These are phyloP conservation scores for Xenopus laevis DNA, from an alignment of 2,113 vertebrate species.

Conservation along the genomic window DNA sequence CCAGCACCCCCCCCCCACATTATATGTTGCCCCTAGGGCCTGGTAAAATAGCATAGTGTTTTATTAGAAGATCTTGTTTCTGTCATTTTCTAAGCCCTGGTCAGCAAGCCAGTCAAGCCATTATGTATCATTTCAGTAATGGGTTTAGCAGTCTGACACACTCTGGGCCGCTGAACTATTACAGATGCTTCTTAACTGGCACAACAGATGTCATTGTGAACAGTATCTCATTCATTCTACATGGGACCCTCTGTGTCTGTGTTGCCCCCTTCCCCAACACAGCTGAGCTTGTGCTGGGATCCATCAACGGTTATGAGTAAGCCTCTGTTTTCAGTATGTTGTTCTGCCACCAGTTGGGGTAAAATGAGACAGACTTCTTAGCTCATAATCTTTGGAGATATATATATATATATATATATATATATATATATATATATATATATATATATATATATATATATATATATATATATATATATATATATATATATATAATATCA, in stretches of 20 bases:
- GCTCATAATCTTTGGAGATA: no score
- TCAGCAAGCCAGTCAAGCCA: not conserved
- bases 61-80: not conserved
- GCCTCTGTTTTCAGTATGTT: not conserved
- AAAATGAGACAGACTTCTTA: no score
- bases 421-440: no score
- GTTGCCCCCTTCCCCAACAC: slow-evolving; percentile 15
- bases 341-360: no score
- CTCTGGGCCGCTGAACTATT: slow-evolving; percentile 17
- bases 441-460: no score
- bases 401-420: no score
- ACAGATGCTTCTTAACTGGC: slow-evolving; percentile 41
- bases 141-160: slow-evolving; percentile 34
- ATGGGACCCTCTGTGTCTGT: slow-evolving; percentile 35
- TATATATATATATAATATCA: no score
- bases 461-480: no score
- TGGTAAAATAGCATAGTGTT: no score
- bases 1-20: no score
- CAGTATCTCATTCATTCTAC: slow-evolving; percentile 38
- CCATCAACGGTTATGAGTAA: slow-evolving; percentile 8
- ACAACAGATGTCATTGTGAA: slow-evolving; percentile 42
- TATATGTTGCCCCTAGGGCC: no score
- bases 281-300: slow-evolving; percentile 8
- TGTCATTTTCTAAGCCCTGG: not conserved
- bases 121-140: slow-evolving; percentile 33